A percentile compares a stretch with the other conserved stretches of the same genome.
phyloP scores from a whole-genome alignment of 2,797 vertebrate species.

The Gila robusta region DNA sequence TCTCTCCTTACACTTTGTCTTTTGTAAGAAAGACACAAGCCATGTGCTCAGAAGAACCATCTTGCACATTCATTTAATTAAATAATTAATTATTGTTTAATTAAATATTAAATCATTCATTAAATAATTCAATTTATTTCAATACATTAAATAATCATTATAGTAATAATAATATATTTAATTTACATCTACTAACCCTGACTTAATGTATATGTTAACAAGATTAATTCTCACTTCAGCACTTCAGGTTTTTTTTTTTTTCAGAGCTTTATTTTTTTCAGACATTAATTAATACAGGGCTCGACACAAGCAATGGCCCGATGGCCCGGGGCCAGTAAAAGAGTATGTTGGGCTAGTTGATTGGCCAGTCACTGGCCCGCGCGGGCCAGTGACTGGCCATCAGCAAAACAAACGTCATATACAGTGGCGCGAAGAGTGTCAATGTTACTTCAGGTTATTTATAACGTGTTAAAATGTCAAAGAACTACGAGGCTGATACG shows the following conservation, averaged over 20 bases:
- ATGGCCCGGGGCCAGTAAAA: too few relatives aligned
- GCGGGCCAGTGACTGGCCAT: too few relatives aligned
- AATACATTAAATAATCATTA: not conserved
- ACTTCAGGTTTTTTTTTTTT: not conserved
- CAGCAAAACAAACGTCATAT: too few relatives aligned
- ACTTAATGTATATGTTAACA: not conserved
- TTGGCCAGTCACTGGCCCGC: too few relatives aligned
- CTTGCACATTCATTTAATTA: not conserved
- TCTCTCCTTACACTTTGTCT: not conserved
- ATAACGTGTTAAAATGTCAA: too few relatives aligned
- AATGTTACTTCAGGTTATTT: too few relatives aligned
- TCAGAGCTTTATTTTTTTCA: not conserved
- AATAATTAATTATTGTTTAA: not conserved
- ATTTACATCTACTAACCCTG: slow-evolving; percentile 4
- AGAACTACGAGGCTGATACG: too few relatives aligned
- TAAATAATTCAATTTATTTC: not conserved
- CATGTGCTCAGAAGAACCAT: not conserved
- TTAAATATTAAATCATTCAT: not conserved
- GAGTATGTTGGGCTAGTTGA: too few relatives aligned
- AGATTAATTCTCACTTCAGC: not conserved
- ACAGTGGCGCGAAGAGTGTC: too few relatives aligned
- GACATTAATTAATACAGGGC: not conserved
- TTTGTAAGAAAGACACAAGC: slow-evolving; percentile 6
- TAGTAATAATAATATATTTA: not conserved
- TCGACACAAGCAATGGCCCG: too few relatives aligned